A percentile compares a stretch with the other conserved stretches of the same genome.
These are phyloP conservation scores for Tethea ocularis DNA, from an alignment of 2,888 invertebrate genomes.

Conservation along the genomic window DNA sequence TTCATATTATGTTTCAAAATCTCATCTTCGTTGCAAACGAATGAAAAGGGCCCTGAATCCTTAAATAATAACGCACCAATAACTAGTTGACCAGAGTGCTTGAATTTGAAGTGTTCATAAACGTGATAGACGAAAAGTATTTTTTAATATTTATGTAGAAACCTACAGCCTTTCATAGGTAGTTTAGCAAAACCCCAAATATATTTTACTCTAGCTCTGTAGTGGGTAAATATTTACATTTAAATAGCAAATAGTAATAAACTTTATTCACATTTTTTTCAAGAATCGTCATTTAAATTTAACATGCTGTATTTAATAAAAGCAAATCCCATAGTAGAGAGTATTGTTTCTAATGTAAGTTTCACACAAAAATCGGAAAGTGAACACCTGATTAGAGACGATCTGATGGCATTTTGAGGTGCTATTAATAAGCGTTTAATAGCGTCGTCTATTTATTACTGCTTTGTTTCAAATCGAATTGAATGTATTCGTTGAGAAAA, in stretches of 20 bases:
- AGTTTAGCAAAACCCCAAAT: slow-evolving; percentile 39
- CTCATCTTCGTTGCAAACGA: too few relatives aligned
- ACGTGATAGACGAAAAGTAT: slow-evolving; percentile 79
- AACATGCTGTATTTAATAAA: background rate
- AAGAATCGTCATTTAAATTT: background rate
- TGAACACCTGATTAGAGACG: background rate
- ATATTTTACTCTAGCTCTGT: slow-evolving; percentile 10
- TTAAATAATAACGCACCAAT: slow-evolving; percentile 49
- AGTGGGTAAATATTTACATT: slow-evolving; percentile 9
- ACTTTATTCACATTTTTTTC: background rate
- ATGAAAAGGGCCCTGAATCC: slow-evolving; percentile 38
- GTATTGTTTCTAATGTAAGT: background rate
- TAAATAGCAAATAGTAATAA: background rate
- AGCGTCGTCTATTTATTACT: background rate
- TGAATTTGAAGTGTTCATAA: slow-evolving; percentile 79
- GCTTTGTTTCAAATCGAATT: background rate
- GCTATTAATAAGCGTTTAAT: background rate
- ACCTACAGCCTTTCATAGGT: slow-evolving; percentile 54
- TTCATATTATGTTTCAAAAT: background rate
- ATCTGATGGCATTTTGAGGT: background rate
- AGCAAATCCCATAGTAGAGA: background rate
- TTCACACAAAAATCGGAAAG: background rate
- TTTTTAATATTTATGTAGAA: slow-evolving; percentile 74
- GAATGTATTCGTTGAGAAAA: background rate
- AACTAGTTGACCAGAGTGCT: slow-evolving; percentile 72